Conservation (phyloP, 2,888 invertebrate species). For the Chironomus riparius region DNA sequence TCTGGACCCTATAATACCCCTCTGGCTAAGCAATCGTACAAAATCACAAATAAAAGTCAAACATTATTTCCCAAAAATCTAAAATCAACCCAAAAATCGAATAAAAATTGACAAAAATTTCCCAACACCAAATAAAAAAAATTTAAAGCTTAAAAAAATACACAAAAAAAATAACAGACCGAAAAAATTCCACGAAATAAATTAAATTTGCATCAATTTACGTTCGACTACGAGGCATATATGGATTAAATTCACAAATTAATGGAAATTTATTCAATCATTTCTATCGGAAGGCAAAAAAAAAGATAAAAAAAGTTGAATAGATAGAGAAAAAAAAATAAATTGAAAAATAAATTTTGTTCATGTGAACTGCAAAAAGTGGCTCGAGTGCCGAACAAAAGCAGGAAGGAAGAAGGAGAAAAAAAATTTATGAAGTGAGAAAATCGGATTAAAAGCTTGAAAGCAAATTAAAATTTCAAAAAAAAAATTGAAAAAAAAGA, state of each 20-base stretch:
- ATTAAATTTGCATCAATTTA: neutral
- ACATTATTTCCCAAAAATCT: no score
- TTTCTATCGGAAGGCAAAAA: neutral
- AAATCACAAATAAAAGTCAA: no score
- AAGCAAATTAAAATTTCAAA: neutral
- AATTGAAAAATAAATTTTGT: neutral
- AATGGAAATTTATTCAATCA: neutral
- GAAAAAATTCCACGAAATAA: neutral
- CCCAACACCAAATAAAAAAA: no score
- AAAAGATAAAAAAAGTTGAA: neutral
- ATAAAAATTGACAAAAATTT: no score
- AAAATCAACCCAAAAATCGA: no score
- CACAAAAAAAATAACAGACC: neutral
- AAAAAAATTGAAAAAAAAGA: neutral
- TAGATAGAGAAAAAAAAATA: neutral
- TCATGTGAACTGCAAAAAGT: neutral
- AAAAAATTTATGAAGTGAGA: neutral
- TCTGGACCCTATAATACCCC: no score
- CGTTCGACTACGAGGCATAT: neutral
- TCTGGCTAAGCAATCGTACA: no score
- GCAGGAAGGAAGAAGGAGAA: no score
- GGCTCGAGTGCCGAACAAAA: neutral
- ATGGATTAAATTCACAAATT: neutral
- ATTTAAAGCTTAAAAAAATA: no score
- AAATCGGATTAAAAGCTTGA: neutral